These are phyloP conservation scores for Eristalis pertinax DNA, from an alignment of 2,888 invertebrate genomes.

Conservation along the genomic window DNA sequence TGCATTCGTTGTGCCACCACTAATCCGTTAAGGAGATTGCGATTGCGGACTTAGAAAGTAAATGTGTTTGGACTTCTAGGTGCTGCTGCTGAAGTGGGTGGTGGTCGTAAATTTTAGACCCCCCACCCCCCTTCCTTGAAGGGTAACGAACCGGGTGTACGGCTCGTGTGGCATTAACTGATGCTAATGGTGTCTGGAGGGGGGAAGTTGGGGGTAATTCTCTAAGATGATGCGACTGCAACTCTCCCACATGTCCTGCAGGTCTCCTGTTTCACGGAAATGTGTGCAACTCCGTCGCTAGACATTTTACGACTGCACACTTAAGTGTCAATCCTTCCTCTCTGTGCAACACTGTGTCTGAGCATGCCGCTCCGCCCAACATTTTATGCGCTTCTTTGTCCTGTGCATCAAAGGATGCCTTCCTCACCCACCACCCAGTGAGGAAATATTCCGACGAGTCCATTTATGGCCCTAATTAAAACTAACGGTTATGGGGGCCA, in stretches of 20 bases:
- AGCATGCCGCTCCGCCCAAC: too few species aligned
- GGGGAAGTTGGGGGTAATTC: too few species aligned
- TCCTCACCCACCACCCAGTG: neutral
- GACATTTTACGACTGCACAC: neutral
- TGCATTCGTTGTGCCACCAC: conserved; percentile 20
- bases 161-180: neutral
- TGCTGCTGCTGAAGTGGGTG: conserved; percentile 50
- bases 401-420: neutral
- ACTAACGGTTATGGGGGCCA: conserved; percentile 52
- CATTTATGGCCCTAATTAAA: conserved; percentile 66
- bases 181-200: too few species aligned
- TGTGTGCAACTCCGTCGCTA: neutral
- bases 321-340: neutral
- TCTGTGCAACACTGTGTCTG: neutral
- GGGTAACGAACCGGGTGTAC: conserved; percentile 38
- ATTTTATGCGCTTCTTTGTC: neutral
- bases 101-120: conserved; percentile 43
- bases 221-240: too few species aligned
- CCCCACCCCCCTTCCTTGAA: conserved; percentile 36
- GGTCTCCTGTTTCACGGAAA: too few species aligned
- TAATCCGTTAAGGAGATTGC: conserved; percentile 68
- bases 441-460: conserved; percentile 56
- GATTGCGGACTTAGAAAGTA: conserved; percentile 58
- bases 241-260: too few species aligned
- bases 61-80: conserved; percentile 23